Base-by-base conservation (phyloP, 2,113 vertebrate genomes). In the Struthio camelus region DNA sequence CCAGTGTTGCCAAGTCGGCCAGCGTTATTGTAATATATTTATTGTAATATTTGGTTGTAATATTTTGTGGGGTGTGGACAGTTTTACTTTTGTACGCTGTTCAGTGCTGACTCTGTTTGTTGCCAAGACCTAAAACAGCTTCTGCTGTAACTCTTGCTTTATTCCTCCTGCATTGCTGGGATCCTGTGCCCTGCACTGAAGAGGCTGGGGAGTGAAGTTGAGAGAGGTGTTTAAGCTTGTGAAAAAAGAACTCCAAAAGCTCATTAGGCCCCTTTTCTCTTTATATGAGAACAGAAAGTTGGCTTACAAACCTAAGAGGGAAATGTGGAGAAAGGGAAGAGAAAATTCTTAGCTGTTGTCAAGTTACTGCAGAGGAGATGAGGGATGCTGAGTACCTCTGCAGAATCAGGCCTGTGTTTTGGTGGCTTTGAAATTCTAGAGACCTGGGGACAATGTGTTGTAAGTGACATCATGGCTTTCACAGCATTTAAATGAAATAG, bases 231-330 rank as follows among this genome's bases (percentile, higher is more conserved):
- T 91, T 56, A 23, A 61, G 28, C 70, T 22, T 24, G 14, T 44
- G 6, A 44, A 84, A 89, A 80, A 36, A 76, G 88, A 80, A 25
- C 13, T 46, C 30, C 46, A 78, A 46, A 56, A 90, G 73, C 70
- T 65, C 28, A 51, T 89, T 24, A 34, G 87, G 87, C 71, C 42
- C 24, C 53, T 32, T 28, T 27, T 27, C 77, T 89, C 38, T 75
- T 78, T 27, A 6, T 30, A 11, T 17, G 85, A 94, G 95, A 96
- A 90, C 94, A 96, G 94, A 95, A 97, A 97, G 97, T 95, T 89
- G 87, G 78, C 36, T 85, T 87, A 54, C 87, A 51, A 53, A 92
- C 89, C 89, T 77, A 11, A 61, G 87, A 82, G 87, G 87, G 89
- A 91, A 73, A 93, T 92, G 67, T 58, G 91, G 81, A 95, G 77